Percentiles rank a stretch among this genome's conserved stretches.
phyloP scores from a whole-genome alignment of 2,797 vertebrate species.

The Dicrostonyx torquatus region DNA sequence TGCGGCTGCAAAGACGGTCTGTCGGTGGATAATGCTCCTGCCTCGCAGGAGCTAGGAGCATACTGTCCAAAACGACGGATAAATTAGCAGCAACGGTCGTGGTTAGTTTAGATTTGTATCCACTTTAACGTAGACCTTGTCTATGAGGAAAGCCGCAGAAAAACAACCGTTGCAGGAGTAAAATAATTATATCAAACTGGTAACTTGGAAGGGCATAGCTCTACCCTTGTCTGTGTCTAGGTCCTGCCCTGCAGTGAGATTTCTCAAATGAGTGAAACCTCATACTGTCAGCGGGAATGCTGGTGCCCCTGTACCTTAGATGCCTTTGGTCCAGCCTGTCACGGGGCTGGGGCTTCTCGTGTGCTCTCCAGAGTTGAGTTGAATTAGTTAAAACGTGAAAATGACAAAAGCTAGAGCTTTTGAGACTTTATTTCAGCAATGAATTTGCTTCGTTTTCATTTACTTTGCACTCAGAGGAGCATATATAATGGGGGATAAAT shows the following conservation, averaged over 20 bases:
- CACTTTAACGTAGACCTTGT: slow-evolving; percentile 45
- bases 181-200: background rate
- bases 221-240: background rate
- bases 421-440: slow-evolving; percentile 48
- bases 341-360: slow-evolving; percentile 31
- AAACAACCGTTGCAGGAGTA: slow-evolving; percentile 36
- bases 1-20: background rate
- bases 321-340: slow-evolving; percentile 39
- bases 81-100: slow-evolving; percentile 45
- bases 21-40: background rate
- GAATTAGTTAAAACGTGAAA: slow-evolving; percentile 41
- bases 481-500: background rate
- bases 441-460: background rate
- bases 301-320: background rate
- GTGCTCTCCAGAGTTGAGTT: slow-evolving; percentile 29
- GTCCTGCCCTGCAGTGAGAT: background rate
- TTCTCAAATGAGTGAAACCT: background rate
- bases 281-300: background rate
- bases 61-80: background rate
- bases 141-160: background rate
- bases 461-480: background rate
- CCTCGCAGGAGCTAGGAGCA: background rate
- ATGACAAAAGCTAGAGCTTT: slow-evolving; percentile 12
- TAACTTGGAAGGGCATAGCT: background rate
- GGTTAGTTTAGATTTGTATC: slow-evolving; percentile 46